These are phyloP conservation scores for Hemistola chrysoprasaria DNA, from an alignment of 2,888 invertebrate species.

Conservation along the genomic window DNA sequence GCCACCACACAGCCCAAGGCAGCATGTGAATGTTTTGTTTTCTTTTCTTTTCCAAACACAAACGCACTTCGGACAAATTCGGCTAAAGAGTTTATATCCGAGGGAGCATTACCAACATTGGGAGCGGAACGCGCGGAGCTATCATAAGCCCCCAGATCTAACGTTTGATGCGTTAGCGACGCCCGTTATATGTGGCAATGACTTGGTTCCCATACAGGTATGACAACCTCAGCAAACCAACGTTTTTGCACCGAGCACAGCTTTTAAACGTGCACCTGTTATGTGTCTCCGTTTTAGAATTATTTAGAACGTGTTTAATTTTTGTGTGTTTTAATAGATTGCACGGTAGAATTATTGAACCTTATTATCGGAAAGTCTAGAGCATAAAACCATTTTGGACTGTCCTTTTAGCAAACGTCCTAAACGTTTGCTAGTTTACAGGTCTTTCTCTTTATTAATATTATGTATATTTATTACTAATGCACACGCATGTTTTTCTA, in stretches of 20 bases:
- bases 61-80: conserved; percentile 79
- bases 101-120: conserved; percentile 86
- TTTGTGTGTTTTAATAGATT: conserved; percentile 47
- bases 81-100: conserved; percentile 80
- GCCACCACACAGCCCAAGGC: conserved; percentile 74
- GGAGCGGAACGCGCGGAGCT: conserved; percentile 85
- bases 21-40: conserved; percentile 83
- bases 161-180: conserved; percentile 76
- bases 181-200: conserved; percentile 72
- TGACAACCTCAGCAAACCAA: conserved; percentile 66
- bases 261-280: conserved; percentile 72
- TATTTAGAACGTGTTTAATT: conserved; percentile 48
- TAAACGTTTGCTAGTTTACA: conserved; percentile 4
- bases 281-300: conserved; percentile 33
- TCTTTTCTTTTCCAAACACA: conserved; percentile 81
- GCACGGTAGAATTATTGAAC: conserved; percentile 52
- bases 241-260: conserved; percentile 68
- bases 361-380: conserved; percentile 2
- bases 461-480: conserved; percentile 25
- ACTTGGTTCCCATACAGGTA: conserved; percentile 81
- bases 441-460: not conserved
- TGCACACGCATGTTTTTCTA: conserved; percentile 29
- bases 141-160: conserved; percentile 81
- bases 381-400: conserved; percentile 1
- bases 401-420: no score